Conservation (phyloP, 2,888 invertebrate species). For the Cerastis leucographa region DNA sequence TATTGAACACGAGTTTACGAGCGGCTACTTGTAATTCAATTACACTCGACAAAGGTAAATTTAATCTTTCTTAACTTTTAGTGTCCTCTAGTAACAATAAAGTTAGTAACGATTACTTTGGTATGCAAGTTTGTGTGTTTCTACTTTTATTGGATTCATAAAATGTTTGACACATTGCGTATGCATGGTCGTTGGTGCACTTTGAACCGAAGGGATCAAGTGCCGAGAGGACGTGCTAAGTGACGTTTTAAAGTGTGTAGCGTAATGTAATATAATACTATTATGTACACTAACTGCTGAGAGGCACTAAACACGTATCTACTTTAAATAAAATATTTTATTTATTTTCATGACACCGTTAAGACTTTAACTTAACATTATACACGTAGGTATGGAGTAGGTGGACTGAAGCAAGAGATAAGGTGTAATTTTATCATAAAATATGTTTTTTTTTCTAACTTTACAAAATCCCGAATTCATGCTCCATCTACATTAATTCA, state of each 20-base stretch:
- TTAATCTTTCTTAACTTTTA: conserved; percentile 51
- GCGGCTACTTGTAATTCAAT: conserved; percentile 57
- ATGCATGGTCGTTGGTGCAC: conserved; percentile 13
- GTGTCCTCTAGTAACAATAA: conserved; percentile 55
- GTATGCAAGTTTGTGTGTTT: conserved; percentile 36
- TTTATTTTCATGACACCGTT: conserved; percentile 13
- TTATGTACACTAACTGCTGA: conserved; percentile 16
- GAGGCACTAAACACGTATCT: conserved; percentile 10
- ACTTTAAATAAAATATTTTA: conserved; percentile 28
- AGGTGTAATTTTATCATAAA: background rate
- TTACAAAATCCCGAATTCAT: conserved; percentile 12
- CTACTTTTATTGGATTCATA: conserved; percentile 55
- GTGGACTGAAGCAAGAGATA: background rate
- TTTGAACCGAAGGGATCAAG: conserved; percentile 35
- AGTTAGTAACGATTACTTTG: conserved; percentile 40
- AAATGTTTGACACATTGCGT: conserved; percentile 45
- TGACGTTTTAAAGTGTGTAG: conserved; percentile 24
- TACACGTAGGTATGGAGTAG: background rate
- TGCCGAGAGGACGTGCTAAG: conserved; percentile 37
- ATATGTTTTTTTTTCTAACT: background rate
- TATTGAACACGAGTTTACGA: conserved; percentile 46
- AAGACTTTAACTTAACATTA: background rate
- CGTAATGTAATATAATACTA: conserved; percentile 29
- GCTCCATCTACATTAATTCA: conserved; percentile 16
- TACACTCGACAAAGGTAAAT: conserved; percentile 46